Evolutionary conservation across 2,797 vertebrate genomes (phyloP), one percentile per base, ranked within the genome.

Genomic region (Pantherophis vulpinus): DNA sequence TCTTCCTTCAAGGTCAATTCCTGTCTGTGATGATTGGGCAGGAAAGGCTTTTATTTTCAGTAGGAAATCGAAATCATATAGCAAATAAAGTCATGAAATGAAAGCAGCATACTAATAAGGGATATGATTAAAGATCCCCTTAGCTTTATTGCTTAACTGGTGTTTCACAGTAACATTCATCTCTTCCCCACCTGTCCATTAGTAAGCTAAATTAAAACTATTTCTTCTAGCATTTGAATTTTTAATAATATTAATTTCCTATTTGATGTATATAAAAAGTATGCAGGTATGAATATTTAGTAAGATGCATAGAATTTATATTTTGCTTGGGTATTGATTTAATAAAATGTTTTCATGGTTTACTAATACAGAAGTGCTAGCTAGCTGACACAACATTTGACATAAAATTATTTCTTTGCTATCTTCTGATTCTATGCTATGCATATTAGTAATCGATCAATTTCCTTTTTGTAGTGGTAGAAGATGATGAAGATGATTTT

Each of bases 401-500:
- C 23, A 90, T 92, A 91, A 51, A 1, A 16, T 87, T 94, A 93
- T 58, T 93, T 27, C 27, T 55, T 29, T 47, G 63, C 3, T 88
- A 32, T 83, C 18, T 86, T 91, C 14, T 11, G 29, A 29, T 86
- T 91, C 20, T 86, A 25, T 91, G 25, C 37, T 89, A 87, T 42
- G 23, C n/a, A 42, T 25, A 74, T 25, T 56, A 59, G 20, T 8
- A 11, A 88, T 91, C 29, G 9, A 9, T 89, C 13, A 94, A 1
- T 96, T 4, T 96, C 2, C 90, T 88, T 89, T 91, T 95, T 97
- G 93, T 96, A 98, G 98, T 98, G 95, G 98, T 98, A 93, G 99
- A 99, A 97, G 99, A 99, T 60, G 98, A 99, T 89, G 99, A 99
- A 96, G 99, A 99, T 55, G 99, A 99, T 94, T 99, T 99, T 95